Percentiles rank a stretch among this genome's conserved stretches.
These are phyloP conservation scores for Eueides isabella DNA, from an alignment of 1,140 invertebrate genomes.

Conservation along the genomic window DNA sequence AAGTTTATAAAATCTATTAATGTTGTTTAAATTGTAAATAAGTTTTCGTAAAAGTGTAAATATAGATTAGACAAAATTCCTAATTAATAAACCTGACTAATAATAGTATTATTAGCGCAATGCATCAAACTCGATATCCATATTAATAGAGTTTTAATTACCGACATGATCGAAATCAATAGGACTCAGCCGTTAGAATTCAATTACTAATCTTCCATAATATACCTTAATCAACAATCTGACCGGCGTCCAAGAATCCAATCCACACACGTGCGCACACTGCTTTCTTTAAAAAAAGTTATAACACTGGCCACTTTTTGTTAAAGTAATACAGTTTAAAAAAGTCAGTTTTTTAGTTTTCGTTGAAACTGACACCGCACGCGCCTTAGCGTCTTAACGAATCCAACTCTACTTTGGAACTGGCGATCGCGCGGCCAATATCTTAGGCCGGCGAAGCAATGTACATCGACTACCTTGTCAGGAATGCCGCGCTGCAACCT, in stretches of 20 bases:
- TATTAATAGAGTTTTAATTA: conserved; percentile 17
- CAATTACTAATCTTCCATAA: conserved; percentile 23
- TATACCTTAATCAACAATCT: conserved; percentile 47
- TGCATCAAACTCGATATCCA: conserved; percentile 5
- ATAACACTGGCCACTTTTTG: conserved; percentile 58
- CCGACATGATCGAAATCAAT: background rate
- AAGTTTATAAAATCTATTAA: too few species aligned
- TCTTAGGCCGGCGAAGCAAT: conserved; percentile 47
- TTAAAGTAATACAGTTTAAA: conserved; percentile 37
- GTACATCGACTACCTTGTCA: conserved; percentile 58
- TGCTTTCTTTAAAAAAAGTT: conserved; percentile 32
- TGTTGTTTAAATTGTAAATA: background rate
- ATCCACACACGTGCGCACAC: conserved; percentile 43
- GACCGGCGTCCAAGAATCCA: conserved; percentile 46
- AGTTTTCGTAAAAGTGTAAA: background rate
- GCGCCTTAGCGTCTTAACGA: conserved; percentile 59
- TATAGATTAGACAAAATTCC: background rate
- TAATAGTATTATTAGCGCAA: background rate
- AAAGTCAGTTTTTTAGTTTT: conserved; percentile 33
- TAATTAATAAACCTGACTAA: too few species aligned
- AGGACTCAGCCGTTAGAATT: conserved; percentile 18
- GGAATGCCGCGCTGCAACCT: conserved; percentile 72
- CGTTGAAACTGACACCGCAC: conserved; percentile 48
- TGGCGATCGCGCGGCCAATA: conserved; percentile 43
- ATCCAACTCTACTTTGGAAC: conserved; percentile 72